Evolutionary conservation across 1,140 invertebrate genomes (phyloP), one percentile per base, ranked within the genome.

Genomic region (Drosophila gunungcola): DNA sequence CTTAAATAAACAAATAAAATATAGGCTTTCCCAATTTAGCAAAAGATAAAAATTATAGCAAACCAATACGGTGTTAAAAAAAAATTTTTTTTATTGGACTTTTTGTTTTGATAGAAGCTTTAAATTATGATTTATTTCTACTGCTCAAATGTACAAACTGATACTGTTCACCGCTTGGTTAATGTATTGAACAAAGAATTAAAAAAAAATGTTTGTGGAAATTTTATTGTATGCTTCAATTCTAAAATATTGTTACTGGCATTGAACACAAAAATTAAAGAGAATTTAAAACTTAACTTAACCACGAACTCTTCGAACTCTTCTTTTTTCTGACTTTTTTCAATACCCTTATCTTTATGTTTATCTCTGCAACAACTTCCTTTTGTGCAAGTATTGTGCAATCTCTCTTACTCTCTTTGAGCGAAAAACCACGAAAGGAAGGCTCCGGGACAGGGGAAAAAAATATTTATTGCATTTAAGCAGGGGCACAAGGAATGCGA

Each of bases 381-480:
- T 67, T 76, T 67, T 70, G 43, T 68, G 57, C 61, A 70, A 70
- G 55, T 32, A 48, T 75, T 80, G 64, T 72, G 67, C 43, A 64
- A 60, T 69, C 57, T 49, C 56, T 53, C 57, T 80, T 6, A 32
- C 60, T 51, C 41, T 45, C 16, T 43, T 32, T 29, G 13, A 60
- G 62, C 34, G 21, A 29, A 61, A 25, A 34, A 41, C 16, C 9
- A 38, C 10, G 29, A 32, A 32, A 7, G 29, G 29, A 5, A 32
- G 29, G 29, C 7, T 32, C 11, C 13, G 27, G 34, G 16, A 1
- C 64, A 43, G 67, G 54, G 51, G 63, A 60, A 58, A 56, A 67
- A 76, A 73, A 80, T 56, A 79, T 84, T 83, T 83, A 83, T 84
- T 80, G 65, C 80, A 84, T 80, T 84, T 84, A 73, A 84, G 65